These are phyloP conservation scores for Zosterops lateralis DNA, from an alignment of 2,113 vertebrate species.

Conservation along the genomic window DNA sequence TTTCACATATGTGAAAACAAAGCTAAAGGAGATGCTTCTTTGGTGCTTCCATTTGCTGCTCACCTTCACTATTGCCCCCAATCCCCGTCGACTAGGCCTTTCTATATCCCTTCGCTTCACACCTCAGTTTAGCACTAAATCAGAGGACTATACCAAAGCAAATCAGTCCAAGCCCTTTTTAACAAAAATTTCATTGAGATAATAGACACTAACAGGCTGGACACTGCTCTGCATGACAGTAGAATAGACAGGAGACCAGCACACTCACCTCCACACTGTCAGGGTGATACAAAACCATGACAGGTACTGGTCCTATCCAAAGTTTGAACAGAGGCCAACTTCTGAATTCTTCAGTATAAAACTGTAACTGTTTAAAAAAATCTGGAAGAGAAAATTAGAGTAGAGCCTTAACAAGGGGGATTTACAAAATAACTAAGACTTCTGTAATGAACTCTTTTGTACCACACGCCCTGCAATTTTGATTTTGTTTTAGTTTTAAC, in stretches of 20 bases:
- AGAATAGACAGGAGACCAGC: not conserved
- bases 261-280: conserved; percentile 86
- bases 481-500: not conserved
- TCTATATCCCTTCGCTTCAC: not conserved
- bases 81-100: not conserved
- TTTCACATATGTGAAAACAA: not conserved
- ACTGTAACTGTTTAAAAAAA: conserved; percentile 84
- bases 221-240: not conserved
- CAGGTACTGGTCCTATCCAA: conserved; percentile 86
- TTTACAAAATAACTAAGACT: not conserved
- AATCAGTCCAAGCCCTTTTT: not conserved
- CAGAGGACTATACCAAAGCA: not conserved
- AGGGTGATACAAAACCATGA: conserved; percentile 79
- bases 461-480: not conserved
- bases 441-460: not conserved
- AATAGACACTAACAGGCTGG: not conserved
- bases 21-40: not conserved
- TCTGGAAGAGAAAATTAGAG: conserved; percentile 69
- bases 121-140: not conserved
- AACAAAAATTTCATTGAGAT: not conserved
- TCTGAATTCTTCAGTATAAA: conserved; percentile 14
- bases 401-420: not conserved
- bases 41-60: not conserved
- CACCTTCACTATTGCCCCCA: not conserved
- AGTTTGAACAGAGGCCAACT: conserved; percentile 78